Evolutionary conservation across 2,113 vertebrate genomes (phyloP).

Genomic region (Dendrocopos noguchii): DNA sequence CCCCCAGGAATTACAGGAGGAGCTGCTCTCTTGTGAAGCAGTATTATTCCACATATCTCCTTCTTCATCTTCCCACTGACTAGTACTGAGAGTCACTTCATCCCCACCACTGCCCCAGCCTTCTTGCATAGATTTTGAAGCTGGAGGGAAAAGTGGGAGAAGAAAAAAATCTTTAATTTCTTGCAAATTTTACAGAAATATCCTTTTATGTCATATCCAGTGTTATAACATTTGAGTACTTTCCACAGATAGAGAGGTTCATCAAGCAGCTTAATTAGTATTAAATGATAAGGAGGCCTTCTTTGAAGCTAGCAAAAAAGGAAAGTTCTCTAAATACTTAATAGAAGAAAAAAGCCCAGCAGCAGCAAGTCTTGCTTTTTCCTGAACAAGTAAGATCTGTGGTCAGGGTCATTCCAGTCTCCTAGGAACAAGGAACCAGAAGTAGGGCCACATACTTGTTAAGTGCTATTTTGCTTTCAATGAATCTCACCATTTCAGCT

Average conservation of each 20-base stretch:
- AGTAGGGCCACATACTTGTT: background rate
- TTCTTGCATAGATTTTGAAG: slow-evolving; percentile 99
- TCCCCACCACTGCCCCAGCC: slow-evolving; percentile 93
- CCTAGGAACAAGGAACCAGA: background rate
- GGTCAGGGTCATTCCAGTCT: background rate
- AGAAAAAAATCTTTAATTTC: background rate
- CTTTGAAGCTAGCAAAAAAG: background rate
- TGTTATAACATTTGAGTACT: background rate
- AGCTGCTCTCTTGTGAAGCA: slow-evolving; percentile 91
- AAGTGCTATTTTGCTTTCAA: background rate
- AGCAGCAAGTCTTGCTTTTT: background rate
- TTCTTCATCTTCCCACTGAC: slow-evolving; percentile 94
- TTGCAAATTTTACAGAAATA: background rate
- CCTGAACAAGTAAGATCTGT: background rate
- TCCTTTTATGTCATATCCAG: background rate
- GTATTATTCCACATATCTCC: slow-evolving; percentile 95
- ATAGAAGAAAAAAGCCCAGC: background rate
- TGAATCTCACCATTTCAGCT: background rate
- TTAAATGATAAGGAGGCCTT: background rate
- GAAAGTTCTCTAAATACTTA: background rate
- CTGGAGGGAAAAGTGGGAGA: slow-evolving; percentile 68
- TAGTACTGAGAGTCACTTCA: slow-evolving; percentile 84
- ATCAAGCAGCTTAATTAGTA: background rate
- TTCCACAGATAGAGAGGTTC: background rate
- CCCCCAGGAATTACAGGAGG: slow-evolving; percentile 94